A percentile compares a stretch with the other conserved stretches of the same genome.
Evolutionary conservation across 2,113 vertebrate genomes (phyloP).

Genomic region (Azemiops feae): DNA sequence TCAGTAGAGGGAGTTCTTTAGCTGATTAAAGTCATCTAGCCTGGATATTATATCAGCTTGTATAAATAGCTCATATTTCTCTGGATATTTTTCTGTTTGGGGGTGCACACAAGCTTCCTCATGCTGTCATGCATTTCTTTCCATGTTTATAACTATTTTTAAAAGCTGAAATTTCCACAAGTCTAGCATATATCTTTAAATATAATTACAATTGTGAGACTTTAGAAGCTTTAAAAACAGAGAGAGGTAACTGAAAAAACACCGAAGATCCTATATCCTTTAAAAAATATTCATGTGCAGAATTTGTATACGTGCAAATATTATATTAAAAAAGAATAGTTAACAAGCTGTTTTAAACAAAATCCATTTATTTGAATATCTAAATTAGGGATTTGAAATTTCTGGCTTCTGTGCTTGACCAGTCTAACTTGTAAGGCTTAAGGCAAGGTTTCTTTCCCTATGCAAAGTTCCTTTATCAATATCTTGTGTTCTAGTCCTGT

Average conservation of each 20-base stretch:
- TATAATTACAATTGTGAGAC: background rate
- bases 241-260: background rate
- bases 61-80: background rate
- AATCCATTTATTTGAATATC: background rate
- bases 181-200: background rate
- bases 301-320: background rate
- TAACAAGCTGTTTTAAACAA: background rate
- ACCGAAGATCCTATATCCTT: background rate
- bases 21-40: background rate
- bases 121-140: background rate
- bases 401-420: background rate
- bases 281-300: background rate
- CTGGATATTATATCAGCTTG: background rate
- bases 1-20: conserved; percentile 53
- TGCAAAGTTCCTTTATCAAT: background rate
- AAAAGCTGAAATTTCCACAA: background rate
- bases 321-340: background rate
- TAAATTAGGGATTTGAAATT: background rate
- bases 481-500: background rate
- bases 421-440: background rate
- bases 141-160: background rate
- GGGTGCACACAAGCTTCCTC: background rate
- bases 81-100: background rate
- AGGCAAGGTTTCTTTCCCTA: background rate
- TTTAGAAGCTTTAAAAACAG: background rate